Conservation (phyloP, 2,888 invertebrate species). For the Dicyrtoma fusca region DNA sequence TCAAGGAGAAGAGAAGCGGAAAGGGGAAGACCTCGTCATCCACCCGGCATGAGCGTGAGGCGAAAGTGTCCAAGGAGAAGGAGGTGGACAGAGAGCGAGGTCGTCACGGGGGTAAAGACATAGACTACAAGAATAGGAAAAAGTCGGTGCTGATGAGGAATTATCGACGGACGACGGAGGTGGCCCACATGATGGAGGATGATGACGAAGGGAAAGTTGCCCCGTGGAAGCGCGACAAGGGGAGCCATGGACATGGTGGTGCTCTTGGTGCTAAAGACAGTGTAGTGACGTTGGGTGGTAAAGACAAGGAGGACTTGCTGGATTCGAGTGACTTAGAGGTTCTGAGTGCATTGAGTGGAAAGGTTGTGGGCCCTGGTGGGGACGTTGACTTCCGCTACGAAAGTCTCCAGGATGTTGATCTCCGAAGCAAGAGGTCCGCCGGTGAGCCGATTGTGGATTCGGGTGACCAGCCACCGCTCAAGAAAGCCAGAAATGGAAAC, state of each 20-base stretch:
- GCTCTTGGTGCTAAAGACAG: conserved; percentile 31
- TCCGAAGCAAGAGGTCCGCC: conserved; percentile 28
- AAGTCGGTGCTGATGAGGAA: conserved; percentile 17
- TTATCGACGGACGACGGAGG: conserved; percentile 16
- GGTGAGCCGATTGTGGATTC: conserved; percentile 20
- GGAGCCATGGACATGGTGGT: conserved; percentile 20
- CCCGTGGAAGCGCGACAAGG: conserved; percentile 9
- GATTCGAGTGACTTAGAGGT: background rate
- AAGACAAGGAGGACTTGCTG: background rate
- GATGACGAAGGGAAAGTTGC: conserved; percentile 4
- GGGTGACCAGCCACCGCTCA: conserved; percentile 40
- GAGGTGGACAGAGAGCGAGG: background rate
- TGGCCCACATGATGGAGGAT: conserved; percentile 17
- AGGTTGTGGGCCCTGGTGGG: background rate
- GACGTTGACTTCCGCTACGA: conserved; percentile 51
- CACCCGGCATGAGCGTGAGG: no score
- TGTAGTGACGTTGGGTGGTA: conserved; percentile 22
- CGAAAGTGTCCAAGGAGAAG: background rate
- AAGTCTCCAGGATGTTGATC: conserved; percentile 43
- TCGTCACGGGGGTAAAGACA: conserved; percentile 12
- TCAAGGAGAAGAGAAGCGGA: conserved; percentile 10
- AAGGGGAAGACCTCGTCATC: background rate
- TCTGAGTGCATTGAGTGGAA: background rate
- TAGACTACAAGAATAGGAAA: conserved; percentile 22
- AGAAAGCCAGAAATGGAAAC: conserved; percentile 41